Base-by-base conservation (phyloP, 2,797 vertebrate species). In the Xenops minutus region DNA sequence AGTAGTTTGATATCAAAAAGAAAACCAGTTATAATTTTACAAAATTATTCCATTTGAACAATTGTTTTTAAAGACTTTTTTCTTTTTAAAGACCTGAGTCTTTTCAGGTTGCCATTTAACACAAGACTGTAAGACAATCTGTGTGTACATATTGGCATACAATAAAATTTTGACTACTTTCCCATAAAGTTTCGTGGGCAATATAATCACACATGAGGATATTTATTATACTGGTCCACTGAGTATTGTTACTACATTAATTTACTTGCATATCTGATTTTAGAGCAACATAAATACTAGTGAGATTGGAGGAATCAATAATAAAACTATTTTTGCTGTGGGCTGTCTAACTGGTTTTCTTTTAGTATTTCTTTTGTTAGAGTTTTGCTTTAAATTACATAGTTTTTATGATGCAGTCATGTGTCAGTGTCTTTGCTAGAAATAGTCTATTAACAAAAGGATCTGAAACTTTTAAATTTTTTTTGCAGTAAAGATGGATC, bases 391-490 rank as follows among this genome's bases (percentile, higher is more conserved):
- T 67, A 24, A 95, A 95, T 87, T 74, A 92, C 58, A 74, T 94
- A 39, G 49, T 83, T 92, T 97, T 96, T 97, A 87, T 93, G 71
- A 91, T 77, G 87, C 36, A 22, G 48, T 54, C 30, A 13, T 74
- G 52, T 93, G 85, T 88, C 89, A 93, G 46, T 84, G 63, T 95
- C 72, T 97, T 95, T 63, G 74, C 95, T 88, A 96, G 79, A 96
- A 97, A 94, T 90, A 56, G 54, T 76, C 58, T 73, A 84, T 89
- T 82, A 95, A 55, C 12, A 85, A 96, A 95, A 76, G 37, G 52
- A 94, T 92, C 63, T 93, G 62, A 76, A 85, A 67, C 13, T 92
- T 94, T n/a, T 85, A n/a, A 43, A 14, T 36, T 94, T 95, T 95
- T 88, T 96, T 96, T 95, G 46, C 66, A 89, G 76, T 95, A 96